A percentile compares a stretch with the other conserved stretches of the same genome.
phyloP scores from a whole-genome alignment of 2,113 vertebrate genomes.

The Muntiacus reevesi region DNA sequence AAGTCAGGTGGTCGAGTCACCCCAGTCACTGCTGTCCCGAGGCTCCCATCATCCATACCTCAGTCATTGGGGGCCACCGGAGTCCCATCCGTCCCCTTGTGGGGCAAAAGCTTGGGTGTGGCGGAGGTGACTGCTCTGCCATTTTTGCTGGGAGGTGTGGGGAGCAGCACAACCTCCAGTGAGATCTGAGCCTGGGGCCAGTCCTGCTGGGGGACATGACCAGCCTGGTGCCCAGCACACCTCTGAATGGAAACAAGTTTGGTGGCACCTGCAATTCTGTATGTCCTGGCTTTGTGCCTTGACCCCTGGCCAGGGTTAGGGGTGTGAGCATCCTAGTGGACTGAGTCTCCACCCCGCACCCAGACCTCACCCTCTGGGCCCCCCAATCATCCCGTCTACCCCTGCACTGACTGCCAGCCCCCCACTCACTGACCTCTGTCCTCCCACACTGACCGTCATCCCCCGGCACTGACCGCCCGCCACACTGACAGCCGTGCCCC shows the following conservation, averaged over 20 bases:
- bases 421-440: background rate
- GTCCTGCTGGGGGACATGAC: background rate
- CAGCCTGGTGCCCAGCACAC: background rate
- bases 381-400: background rate
- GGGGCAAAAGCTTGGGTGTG: background rate
- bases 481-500: background rate
- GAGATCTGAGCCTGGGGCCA: background rate
- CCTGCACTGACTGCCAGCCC: background rate
- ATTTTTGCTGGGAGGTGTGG: background rate
- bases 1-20: background rate
- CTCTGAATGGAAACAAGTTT: background rate
- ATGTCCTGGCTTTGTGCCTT: background rate
- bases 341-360: background rate
- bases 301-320: background rate
- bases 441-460: background rate
- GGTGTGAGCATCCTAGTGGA: background rate
- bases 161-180: background rate
- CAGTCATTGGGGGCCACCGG: background rate
- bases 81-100: background rate
- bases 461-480: accelerated
- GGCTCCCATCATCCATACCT: background rate
- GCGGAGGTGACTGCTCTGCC: background rate
- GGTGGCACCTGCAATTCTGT: background rate
- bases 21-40: background rate
- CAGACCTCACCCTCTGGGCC: background rate